Base-by-base conservation (phyloP, 53 echinoderm and acorn worm species). In the Astropecten irregularis region DNA sequence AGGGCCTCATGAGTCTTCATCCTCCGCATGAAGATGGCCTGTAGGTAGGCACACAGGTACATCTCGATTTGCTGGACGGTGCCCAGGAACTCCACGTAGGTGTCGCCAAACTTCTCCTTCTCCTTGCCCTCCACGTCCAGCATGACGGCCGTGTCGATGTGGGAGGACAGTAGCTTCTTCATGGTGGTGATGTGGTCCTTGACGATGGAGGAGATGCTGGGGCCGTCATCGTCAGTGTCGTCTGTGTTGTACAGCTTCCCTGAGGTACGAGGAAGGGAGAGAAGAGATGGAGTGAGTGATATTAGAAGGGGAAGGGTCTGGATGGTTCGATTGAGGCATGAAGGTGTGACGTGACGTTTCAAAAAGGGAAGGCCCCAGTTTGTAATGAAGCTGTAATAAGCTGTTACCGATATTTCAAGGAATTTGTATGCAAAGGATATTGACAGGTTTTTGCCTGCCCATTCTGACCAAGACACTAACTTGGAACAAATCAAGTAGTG, bases 1-100 rank as follows among this genome's bases (percentile, higher is more conserved):
- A 99, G 68, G 13, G 92, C 92, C 63, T 99, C 92, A 27, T 99
- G 92, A 0, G 99, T 99, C 81, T 99, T 95, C 94, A 95, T 94
- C 58, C 90, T 90, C 20, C 99, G 73, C 27, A 99, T 73, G 81
- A 92, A 99, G 39, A 99, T 89, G 0, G 99, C 99, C 46, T 99
- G 99, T 0, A 99, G 83, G 57, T 94, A 95, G 7, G 99, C 99
- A 40, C 91, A 89, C 21, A 99, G 88, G 50, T 90, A 95, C 54
- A 84, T 77, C 85, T 99, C 99, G 15, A 92, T 86, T 82, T 99
- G 94, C 71, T 90, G 88, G 15, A 99, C 92, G 2, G 94, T 99
- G 21, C 79, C 66, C 69, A 92, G 61, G 68, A 92, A 95, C 46
- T 94, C 94, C 77, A 88, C 90, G 49, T 92, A 92, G 1, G 92